A percentile compares a stretch with the other conserved stretches of the same genome.
phyloP scores from a whole-genome alignment of 2,113 vertebrate genomes.

The Accipiter virgatus region DNA sequence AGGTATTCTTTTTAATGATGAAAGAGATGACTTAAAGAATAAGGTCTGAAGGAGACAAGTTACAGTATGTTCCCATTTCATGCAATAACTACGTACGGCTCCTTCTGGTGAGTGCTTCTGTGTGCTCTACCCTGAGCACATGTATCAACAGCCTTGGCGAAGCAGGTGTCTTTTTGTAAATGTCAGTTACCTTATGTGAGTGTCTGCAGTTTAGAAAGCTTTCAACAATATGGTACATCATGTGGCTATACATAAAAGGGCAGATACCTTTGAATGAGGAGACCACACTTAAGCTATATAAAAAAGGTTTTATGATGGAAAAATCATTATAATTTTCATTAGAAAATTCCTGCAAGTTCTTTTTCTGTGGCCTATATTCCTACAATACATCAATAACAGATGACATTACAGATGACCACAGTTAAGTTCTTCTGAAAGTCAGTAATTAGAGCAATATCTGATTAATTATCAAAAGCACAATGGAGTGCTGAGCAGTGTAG shows the following conservation, averaged over 20 bases:
- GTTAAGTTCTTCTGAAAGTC: slow-evolving; percentile 60
- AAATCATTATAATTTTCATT: background rate
- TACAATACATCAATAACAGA: slow-evolving; percentile 18
- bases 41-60: background rate
- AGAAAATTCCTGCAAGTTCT: background rate
- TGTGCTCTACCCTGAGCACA: background rate
- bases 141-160: background rate
- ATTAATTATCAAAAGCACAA: slow-evolving; percentile 66
- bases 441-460: slow-evolving; percentile 61
- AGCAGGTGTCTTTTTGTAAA: background rate
- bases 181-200: background rate
- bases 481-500: slow-evolving; percentile 56
- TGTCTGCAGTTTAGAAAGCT: background rate
- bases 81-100: background rate
- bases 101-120: background rate
- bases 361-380: background rate
- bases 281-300: background rate
- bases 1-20: background rate
- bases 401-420: slow-evolving; percentile 12
- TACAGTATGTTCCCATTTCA: background rate
- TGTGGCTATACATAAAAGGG: background rate
- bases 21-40: background rate
- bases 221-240: background rate
- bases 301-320: background rate
- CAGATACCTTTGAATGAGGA: background rate